These are phyloP conservation scores for Cryptocephalus primarius DNA, from an alignment of 2,888 invertebrate genomes.

Conservation along the genomic window DNA sequence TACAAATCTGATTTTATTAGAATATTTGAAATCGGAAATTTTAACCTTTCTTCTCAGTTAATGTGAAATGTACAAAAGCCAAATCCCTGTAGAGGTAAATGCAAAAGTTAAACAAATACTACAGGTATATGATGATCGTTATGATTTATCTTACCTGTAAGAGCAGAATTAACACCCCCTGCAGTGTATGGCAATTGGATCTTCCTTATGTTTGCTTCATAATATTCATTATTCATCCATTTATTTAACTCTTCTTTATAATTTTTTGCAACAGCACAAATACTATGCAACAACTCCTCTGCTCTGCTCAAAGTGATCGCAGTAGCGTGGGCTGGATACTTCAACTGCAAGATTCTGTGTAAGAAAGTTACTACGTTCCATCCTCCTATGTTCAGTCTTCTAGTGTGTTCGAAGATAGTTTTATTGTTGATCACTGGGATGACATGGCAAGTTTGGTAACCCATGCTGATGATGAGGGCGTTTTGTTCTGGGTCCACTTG, in stretches of 20 bases:
- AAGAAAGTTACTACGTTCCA: constrained; percentile 75
- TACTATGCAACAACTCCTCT: constrained; percentile 76
- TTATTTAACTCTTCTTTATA: constrained; percentile 68
- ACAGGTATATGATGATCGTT: too few relatives aligned
- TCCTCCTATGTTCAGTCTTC: constrained; percentile 77
- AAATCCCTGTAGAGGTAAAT: too few relatives aligned
- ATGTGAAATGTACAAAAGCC: too few relatives aligned
- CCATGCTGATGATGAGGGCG: constrained; percentile 72
- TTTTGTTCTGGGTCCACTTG: constrained; percentile 46
- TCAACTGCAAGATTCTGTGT: constrained; percentile 79
- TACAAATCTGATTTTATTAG: too few relatives aligned
- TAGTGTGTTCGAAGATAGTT: constrained; percentile 56
- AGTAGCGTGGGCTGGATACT: constrained; percentile 85
- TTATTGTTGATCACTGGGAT: constrained; percentile 69
- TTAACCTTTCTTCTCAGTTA: too few relatives aligned
- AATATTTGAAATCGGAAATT: too few relatives aligned
- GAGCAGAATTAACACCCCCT: constrained; percentile 47
- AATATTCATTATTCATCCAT: constrained; percentile 75
- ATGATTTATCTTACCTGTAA: constrained; percentile 43
- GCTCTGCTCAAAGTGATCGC: constrained; percentile 77
- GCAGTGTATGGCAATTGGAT: constrained; percentile 78
- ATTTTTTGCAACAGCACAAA: constrained; percentile 66
- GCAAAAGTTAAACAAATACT: too few relatives aligned
- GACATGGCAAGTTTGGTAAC: constrained; percentile 81
- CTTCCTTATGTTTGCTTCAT: constrained; percentile 70